Conservation (phyloP, 2,797 vertebrate genomes). For the Crocodylus rhombifer region DNA sequence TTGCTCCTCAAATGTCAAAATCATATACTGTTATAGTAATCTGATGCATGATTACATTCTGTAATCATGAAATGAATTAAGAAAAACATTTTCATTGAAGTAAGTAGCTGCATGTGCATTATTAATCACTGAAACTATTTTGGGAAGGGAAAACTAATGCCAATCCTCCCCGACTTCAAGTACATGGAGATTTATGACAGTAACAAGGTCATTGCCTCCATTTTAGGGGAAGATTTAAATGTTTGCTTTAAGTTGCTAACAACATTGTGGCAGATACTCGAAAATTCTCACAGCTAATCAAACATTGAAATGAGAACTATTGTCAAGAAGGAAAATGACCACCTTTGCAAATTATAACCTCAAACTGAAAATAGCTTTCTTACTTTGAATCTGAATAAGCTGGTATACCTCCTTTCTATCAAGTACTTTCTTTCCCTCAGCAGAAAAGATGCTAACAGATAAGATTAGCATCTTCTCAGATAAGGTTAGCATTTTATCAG, state of each 20-base stretch:
- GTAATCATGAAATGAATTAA: neutral
- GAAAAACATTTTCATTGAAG: neutral
- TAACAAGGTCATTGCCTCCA: neutral
- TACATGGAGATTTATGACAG: neutral
- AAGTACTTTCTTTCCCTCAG: neutral
- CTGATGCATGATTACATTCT: neutral
- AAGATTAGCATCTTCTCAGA: neutral
- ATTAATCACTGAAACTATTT: neutral
- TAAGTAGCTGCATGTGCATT: neutral
- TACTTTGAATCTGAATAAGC: neutral
- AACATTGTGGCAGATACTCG: neutral
- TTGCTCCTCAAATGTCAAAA: neutral
- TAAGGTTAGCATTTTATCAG: too few species aligned
- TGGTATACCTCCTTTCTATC: neutral
- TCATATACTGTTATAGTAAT: neutral
- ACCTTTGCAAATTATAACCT: neutral
- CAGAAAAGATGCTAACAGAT: neutral
- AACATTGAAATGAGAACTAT: neutral
- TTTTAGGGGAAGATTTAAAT: neutral
- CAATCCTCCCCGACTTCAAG: neutral
- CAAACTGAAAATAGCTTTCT: neutral
- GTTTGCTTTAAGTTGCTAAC: neutral
- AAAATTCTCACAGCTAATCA: neutral
- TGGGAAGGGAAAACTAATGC: neutral
- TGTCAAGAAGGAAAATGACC: neutral